Evolutionary conservation across 2,888 invertebrate species (phyloP), one percentile per base, ranked within the genome.

Genomic region (Dicyrtomina minuta): DNA sequence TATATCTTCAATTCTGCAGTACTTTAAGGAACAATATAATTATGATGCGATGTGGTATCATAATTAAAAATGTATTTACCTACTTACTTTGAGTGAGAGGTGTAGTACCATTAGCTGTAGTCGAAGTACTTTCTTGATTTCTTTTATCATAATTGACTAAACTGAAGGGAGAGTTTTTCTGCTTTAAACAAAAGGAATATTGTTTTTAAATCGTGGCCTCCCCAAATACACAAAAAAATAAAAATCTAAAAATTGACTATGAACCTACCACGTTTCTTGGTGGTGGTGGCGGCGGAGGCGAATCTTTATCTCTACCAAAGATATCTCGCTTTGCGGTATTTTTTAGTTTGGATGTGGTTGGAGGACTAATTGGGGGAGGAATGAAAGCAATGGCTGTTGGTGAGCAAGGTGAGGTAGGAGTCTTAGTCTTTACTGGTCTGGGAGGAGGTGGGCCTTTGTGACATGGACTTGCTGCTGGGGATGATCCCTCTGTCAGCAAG

Each of bases 191-290:
- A 12, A 62, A 44, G 15, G 5, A 51, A 17, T 51, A 51, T 12
- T 20, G 22, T 17, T 51, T 12, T 17, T 2, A 17, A 51, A n/a
- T n/a, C 17, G 22, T 20, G 10, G 49, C 17, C 17, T 6, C 22
- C 6, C 12, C 2, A 51, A 20, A 17, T 5, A 10, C 2, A 24
- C 33, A 22, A 41, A 1, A 59, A 39, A 56, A 56, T 8, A 26
- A 56, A 3, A 26, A 15, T 56, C 33, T 13, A 1, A 8, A 15
- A 1, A 5, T 24, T 27, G 12, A n/a, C 2, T 24, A 5, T n/a
- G n/a, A n/a, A n/a, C 62, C 72, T 73, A 72, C 73, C 49, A 67
- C 61, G 22, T 13, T 72, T 68, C 76, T 71, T 58, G 74, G 75
- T 20, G 75, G 75, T 0, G 74, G 76, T 20, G 65, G 64, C 13